These are phyloP conservation scores for Platygyra sinensis DNA, from an alignment of 64 coral and sea anemone genomes.

Conservation along the genomic window DNA sequence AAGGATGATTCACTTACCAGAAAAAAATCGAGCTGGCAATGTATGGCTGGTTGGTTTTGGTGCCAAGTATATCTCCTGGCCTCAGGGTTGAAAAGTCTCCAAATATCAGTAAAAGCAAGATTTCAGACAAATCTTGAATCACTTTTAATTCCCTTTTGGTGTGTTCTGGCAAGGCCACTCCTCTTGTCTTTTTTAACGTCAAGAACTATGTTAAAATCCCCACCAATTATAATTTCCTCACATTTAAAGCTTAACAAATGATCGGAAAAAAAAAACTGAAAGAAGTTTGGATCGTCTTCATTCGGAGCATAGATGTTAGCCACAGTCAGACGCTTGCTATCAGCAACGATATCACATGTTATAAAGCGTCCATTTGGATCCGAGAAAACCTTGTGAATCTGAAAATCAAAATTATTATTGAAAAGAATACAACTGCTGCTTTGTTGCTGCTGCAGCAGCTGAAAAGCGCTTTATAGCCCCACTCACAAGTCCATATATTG, in stretches of 20 bases:
- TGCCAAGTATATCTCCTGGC: too few species aligned
- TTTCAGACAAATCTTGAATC: too few species aligned
- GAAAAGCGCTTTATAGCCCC: neutral
- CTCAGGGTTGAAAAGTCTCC: too few species aligned
- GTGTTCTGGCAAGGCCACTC: neutral
- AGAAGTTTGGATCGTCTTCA: neutral
- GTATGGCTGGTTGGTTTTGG: too few species aligned
- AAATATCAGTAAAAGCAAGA: too few species aligned
- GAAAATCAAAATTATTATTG: neutral
- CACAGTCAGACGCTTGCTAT: neutral
- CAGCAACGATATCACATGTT: constrained; percentile 1
- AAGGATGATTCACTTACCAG: too few species aligned
- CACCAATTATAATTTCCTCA: neutral
- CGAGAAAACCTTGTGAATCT: neutral
- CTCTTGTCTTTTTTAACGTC: neutral
- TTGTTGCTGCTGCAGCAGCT: neutral
- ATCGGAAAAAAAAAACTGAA: neutral
- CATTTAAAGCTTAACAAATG: neutral
- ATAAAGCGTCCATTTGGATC: constrained; percentile 1
- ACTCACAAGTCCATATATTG: too few species aligned
- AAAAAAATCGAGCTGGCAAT: too few species aligned
- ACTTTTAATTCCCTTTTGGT: too few species aligned
- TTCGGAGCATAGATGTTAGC: neutral
- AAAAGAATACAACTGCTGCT: neutral
- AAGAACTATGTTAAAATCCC: too few species aligned